Evolutionary conservation across 2,888 invertebrate genomes (phyloP), one percentile per base, ranked within the genome.

Genomic region (Eilema caniola): DNA sequence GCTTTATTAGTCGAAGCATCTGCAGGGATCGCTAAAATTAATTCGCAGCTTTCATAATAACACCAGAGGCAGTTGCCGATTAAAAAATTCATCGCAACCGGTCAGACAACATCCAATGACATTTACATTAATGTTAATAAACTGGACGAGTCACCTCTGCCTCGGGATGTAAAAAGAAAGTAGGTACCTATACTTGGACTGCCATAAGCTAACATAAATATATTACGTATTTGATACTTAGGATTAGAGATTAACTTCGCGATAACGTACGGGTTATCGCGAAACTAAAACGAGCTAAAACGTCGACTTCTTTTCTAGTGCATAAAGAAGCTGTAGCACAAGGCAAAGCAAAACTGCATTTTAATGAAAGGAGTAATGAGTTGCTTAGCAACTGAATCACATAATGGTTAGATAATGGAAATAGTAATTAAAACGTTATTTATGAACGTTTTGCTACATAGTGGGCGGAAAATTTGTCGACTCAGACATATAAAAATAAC

Each of bases 51-150:
- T 92, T 92, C 87, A 88, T 89, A 89, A 88, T 84, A 83, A 85
- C 86, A 85, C 84, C 84, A 85, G 84, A 82, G 85, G 85, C 88
- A 77, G 83, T 86, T 84, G 83, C 83, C 78, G 83, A 86, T 89
- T 85, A 79, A 76, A 85, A 89, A 89, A 86, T 82, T 85, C 83
- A 87, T 87, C 84, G 82, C 66, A 87, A 94, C 94, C 93, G 93
- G 94, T 93, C 71, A 66, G 82, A 81, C 90, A 80, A 83, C 93
- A 91, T 90, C 89, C 90, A 88, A 84, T 92, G 93, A 93, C 92
- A 94, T 94, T 94, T 90, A 91, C 90, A 90, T 91, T 92, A 80
- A 91, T 90, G 88, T 87, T 90, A 90, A 91, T 89, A 88, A 89
- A 91, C 90, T 90, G 88, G 88, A 89, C 87, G 86, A 87, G 87